These are phyloP conservation scores for Pseudopodoces humilis DNA, from an alignment of 2,113 vertebrate species.

Conservation along the genomic window DNA sequence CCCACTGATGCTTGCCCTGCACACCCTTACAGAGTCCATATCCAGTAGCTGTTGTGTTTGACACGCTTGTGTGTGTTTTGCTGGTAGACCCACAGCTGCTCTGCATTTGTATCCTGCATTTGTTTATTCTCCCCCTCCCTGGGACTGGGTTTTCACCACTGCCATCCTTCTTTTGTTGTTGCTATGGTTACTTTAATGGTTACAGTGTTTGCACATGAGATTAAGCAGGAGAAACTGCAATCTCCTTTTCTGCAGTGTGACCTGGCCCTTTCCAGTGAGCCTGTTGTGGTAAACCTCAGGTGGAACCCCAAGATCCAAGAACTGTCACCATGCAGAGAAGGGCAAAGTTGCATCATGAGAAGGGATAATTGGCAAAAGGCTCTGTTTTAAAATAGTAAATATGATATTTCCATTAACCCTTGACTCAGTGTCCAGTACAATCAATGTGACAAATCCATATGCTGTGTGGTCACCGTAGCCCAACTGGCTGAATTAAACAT, in stretches of 20 bases:
- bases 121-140: neutral
- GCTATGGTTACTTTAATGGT: slow-evolving; percentile 58
- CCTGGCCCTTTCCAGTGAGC: neutral
- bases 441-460: neutral
- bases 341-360: neutral
- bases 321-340: neutral
- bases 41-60: neutral
- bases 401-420: neutral
- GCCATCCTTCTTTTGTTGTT: slow-evolving; percentile 48
- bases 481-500: neutral
- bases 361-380: neutral
- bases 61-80: neutral
- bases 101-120: neutral
- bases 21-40: neutral
- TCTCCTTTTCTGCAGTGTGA: neutral
- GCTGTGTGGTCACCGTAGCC: neutral
- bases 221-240: slow-evolving; percentile 11
- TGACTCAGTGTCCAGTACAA: neutral
- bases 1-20: neutral
- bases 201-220: slow-evolving; percentile 45
- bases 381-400: neutral
- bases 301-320: neutral
- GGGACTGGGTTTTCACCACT: neutral
- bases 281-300: neutral
- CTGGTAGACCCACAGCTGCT: neutral